These are phyloP conservation scores for Drosophila grimshawi DNA, from an alignment of 1,140 invertebrate genomes.

Conservation along the genomic window DNA sequence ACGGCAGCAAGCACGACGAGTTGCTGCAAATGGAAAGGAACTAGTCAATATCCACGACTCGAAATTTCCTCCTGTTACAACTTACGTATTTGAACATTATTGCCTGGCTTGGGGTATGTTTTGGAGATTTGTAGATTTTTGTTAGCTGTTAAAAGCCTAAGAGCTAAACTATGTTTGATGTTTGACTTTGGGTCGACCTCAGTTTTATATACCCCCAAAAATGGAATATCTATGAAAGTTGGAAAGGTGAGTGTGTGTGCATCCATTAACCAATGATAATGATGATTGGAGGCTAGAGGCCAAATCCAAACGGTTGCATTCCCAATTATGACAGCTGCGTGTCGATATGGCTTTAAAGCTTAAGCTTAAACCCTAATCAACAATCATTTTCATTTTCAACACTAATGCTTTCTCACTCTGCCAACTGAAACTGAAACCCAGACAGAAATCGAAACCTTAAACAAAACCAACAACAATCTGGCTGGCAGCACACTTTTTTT, in stretches of 20 bases:
- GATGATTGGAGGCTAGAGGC: constrained; percentile 38
- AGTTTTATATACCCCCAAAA: constrained; percentile 60
- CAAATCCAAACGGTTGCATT: constrained; percentile 56
- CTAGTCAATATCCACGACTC: not conserved
- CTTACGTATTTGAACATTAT: constrained; percentile 77
- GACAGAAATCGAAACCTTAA: constrained; percentile 47
- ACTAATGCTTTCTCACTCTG: constrained; percentile 29
- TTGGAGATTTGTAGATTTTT: constrained; percentile 41
- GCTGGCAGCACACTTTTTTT: constrained; percentile 10
- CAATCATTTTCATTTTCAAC: constrained; percentile 45
- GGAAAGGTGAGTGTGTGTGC: constrained; percentile 43
- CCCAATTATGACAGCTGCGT: constrained; percentile 64
- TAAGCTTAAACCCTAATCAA: constrained; percentile 41
- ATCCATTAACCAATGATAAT: constrained; percentile 60
- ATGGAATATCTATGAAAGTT: constrained; percentile 55
- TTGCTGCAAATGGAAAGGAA: constrained; percentile 29
- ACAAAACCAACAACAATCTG: constrained; percentile 27
- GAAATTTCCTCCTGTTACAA: constrained; percentile 12
- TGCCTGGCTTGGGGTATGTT: constrained; percentile 62
- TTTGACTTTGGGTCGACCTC: constrained; percentile 34
- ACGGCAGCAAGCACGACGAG: constrained; percentile 22
- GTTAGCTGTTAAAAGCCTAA: constrained; percentile 63
- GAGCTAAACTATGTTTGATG: constrained; percentile 74
- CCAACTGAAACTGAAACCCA: constrained; percentile 25
- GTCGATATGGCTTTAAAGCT: constrained; percentile 17